These are phyloP conservation scores for Clytia hemisphaerica DNA, from an alignment of 30 jellyfish, hydroid and myxozoan genomes.

Conservation along the genomic window DNA sequence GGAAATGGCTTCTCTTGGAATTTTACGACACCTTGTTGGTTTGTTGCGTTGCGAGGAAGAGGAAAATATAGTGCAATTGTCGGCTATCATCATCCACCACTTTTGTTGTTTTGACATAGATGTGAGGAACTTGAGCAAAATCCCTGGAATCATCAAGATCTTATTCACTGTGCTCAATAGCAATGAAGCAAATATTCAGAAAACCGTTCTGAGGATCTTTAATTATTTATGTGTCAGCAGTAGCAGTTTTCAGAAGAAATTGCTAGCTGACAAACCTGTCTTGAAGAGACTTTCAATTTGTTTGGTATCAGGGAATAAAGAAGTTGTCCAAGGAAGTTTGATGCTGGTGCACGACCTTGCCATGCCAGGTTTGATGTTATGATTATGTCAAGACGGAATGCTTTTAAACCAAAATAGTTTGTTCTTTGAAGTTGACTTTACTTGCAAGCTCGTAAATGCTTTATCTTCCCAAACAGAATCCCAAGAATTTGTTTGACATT, in stretches of 20 bases:
- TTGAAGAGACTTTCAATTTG: conserved; percentile 59
- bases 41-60: conserved; percentile 76
- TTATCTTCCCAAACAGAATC: too few species aligned
- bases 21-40: conserved; percentile 61
- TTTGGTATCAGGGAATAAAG: conserved; percentile 69
- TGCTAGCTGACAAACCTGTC: conserved; percentile 46
- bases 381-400: too few species aligned
- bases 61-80: conserved; percentile 60
- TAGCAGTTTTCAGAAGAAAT: conserved; percentile 32
- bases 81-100: conserved; percentile 68
- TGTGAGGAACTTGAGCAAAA: conserved; percentile 24
- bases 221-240: conserved; percentile 59
- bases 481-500: too few species aligned
- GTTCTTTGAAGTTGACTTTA: too few species aligned
- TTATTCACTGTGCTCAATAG: conserved; percentile 47
- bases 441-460: too few species aligned
- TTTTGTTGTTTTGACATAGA: conserved; percentile 43
- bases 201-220: conserved; percentile 53
- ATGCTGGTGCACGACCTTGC: conserved; percentile 76
- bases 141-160: conserved; percentile 66
- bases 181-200: conserved; percentile 66
- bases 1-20: conserved; percentile 77
- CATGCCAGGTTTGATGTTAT: conserved; percentile 76
- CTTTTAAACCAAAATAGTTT: too few species aligned
- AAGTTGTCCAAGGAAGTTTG: conserved; percentile 65